Percentiles rank a stretch among this genome's conserved stretches.
Evolutionary conservation across 2,888 invertebrate genomes (phyloP).

Genomic region (Girardia tigrina): DNA sequence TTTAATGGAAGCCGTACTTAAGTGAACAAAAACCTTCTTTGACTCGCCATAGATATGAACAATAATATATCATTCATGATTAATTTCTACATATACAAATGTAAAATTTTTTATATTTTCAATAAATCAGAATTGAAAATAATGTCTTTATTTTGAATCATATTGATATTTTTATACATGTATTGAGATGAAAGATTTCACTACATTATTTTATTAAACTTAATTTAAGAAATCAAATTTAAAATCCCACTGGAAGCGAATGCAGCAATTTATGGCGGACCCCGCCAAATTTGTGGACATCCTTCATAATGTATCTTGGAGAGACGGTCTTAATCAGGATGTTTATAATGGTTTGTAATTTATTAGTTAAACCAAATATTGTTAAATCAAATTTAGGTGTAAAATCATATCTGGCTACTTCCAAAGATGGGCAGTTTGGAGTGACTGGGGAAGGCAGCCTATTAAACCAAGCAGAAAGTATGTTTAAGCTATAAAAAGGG

Average conservation of each 20-base stretch:
- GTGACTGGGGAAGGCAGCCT: constrained; percentile 46
- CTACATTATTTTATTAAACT: not conserved
- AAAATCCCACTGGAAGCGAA: constrained; percentile 46
- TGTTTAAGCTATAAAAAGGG: no score
- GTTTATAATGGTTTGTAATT: constrained; percentile 42
- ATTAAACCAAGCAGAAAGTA: constrained; percentile 44
- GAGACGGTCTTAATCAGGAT: constrained; percentile 47
- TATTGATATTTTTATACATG: no score
- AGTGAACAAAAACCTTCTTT: no score
- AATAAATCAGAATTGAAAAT: no score
- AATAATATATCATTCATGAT: not conserved
- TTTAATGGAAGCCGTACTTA: no score
- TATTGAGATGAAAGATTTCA: no score
- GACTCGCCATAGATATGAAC: not conserved
- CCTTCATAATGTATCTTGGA: constrained; percentile 50
- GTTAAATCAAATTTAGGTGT: constrained; percentile 42
- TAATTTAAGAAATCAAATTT: constrained; percentile 39
- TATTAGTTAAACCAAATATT: not conserved
- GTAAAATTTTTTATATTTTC: no score
- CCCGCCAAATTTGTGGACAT: constrained; percentile 49
- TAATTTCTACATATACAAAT: not conserved
- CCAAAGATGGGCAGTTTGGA: constrained; percentile 47
- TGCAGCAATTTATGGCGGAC: constrained; percentile 47
- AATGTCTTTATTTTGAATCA: no score
- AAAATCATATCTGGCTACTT: constrained; percentile 46